Base-by-base conservation (phyloP, 2,888 invertebrate species). In the Gymnoscelis rufifasciata region DNA sequence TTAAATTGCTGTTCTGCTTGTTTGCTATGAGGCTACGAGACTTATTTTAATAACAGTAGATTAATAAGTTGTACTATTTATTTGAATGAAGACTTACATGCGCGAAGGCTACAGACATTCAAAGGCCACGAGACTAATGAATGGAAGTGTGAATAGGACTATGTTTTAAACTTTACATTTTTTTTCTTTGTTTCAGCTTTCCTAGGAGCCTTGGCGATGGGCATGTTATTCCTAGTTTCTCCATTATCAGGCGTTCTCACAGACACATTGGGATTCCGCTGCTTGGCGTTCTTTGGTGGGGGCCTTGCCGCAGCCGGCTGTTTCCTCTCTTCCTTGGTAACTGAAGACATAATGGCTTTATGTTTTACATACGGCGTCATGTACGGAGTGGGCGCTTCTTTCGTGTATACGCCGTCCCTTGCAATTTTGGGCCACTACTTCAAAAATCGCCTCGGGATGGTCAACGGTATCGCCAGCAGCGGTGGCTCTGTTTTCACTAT, bases 361-460 rank as follows among this genome's bases (percentile, higher is more conserved):
- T 96, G 93, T 78, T 88, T 97, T 50, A 96, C 97, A 0, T 97
- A 96, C 72, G 97, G 97, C 7, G 83, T 97, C 19, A 91, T 97
- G 91, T 95, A 95, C 60, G 97, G 97, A 0, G 74, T 95, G 23
- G 97, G 97, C 7, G 95, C 95, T 1, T 96, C 97, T 0, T 84
- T 97, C 36, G 93, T 95, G 0, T 97, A 98, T 79, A 97, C 96
- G 0, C 97, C 97, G 8, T 96, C 97, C 3, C 80, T 98, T 37
- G 96, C 96, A 28, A 96, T 98, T 56, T 88, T 98, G 11, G 97
- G 97, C 0, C 97, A 97, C 70, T 97, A 98, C 78, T 98, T 97
- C 81, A 93, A 94, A 68, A 91, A 90, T 39, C 92, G 94, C 65
- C 89, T 97, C 63, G 97, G 97, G 0, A 78, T 96, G 50, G 97